Evolutionary conservation across 2,888 invertebrate genomes (phyloP).

Genomic region (Dichetophora obliterata): DNA sequence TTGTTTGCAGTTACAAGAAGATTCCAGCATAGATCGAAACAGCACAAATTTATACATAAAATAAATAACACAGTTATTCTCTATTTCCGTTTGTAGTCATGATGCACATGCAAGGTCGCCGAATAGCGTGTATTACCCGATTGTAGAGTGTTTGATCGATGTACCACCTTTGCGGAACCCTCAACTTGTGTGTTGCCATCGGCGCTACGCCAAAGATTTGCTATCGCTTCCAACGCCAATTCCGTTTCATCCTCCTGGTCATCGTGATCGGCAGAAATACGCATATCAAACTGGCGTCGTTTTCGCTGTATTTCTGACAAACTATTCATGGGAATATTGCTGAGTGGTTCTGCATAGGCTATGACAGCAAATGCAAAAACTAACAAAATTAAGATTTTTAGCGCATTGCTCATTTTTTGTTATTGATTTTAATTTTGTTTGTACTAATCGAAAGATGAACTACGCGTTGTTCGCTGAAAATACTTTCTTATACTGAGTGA

Average conservation of each 20-base stretch:
- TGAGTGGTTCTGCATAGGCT: neutral
- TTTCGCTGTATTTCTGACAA: conserved; percentile 41
- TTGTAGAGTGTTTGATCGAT: conserved; percentile 58
- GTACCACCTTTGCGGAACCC: conserved; percentile 65
- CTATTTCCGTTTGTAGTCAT: conserved; percentile 62
- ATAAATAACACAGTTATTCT: conserved; percentile 9
- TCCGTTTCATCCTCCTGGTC: conserved; percentile 66
- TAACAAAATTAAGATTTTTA: neutral
- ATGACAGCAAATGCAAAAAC: neutral
- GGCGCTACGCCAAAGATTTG: conserved; percentile 65
- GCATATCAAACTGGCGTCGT: conserved; percentile 67
- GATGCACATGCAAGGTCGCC: conserved; percentile 65
- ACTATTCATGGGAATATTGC: neutral
- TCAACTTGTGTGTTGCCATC: conserved; percentile 66
- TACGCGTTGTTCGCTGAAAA: conserved; percentile 3
- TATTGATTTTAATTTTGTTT: neutral
- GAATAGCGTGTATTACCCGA: conserved; percentile 67
- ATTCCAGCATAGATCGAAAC: conserved; percentile 11
- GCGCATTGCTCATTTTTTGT: neutral
- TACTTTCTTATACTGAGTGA: conserved; percentile 6
- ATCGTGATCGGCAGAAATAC: conserved; percentile 66
- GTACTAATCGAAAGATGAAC: neutral
- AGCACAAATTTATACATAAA: conserved; percentile 10
- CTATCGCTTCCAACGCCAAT: conserved; percentile 65
- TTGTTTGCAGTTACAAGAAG: conserved; percentile 41